These are phyloP conservation scores for Eulacestoma nigropectus DNA, from an alignment of 2,113 vertebrate species.

Conservation along the genomic window DNA sequence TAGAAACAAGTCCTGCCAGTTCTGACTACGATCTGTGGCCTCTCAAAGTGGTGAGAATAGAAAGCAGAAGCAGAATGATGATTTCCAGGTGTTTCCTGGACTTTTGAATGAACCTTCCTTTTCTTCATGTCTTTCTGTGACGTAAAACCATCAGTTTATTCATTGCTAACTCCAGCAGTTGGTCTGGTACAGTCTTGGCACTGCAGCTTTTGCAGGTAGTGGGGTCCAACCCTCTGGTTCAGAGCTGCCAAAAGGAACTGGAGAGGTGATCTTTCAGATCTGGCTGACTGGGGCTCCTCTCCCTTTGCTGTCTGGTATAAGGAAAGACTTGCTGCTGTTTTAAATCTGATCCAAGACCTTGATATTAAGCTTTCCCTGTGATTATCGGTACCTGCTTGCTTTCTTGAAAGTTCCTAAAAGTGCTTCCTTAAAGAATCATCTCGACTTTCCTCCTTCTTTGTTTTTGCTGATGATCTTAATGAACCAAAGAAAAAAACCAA, in stretches of 20 bases:
- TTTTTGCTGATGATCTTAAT: not conserved
- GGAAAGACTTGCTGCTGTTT: not conserved
- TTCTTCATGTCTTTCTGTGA: not conserved
- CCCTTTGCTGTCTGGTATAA: not conserved
- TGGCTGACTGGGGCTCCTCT: not conserved
- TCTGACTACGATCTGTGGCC: not conserved
- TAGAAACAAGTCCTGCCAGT: not conserved
- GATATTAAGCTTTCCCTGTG: not conserved
- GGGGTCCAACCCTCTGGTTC: not conserved
- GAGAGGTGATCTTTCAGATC: not conserved
- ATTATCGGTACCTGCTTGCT: not conserved
- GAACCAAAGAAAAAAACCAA: not conserved
- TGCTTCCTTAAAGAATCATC: not conserved
- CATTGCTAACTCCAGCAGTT: not conserved
- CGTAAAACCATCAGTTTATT: not conserved
- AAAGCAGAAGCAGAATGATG: not conserved
- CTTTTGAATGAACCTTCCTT: not conserved
- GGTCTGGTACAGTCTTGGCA: not conserved
- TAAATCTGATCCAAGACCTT: not conserved
- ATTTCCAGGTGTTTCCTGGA: not conserved
- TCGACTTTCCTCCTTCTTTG: not conserved
- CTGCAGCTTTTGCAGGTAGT: not conserved
- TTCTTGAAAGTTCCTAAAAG: not conserved
- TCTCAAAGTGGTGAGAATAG: not conserved
- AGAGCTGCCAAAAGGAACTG: not conserved